Evolutionary conservation across 2,888 invertebrate genomes (phyloP), one percentile per base, ranked within the genome.

Genomic region (Eupithecia centaureata): DNA sequence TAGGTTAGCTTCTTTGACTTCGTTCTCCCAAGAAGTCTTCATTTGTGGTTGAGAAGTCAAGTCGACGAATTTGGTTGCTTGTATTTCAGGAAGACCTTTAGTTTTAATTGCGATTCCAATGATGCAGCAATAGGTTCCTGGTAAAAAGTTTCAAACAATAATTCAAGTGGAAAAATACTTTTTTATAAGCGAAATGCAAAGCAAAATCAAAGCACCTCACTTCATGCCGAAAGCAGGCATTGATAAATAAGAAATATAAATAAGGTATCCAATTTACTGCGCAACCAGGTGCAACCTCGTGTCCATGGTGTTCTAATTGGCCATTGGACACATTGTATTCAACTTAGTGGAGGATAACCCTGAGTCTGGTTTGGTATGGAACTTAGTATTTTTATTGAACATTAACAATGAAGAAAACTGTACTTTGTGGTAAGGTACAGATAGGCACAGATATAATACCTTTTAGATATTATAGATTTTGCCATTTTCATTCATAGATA

Each of bases 91-190:
- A 4, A 93, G 74, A 3, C 89, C 90, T 81, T 87, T 89, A 5
- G 89, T 87, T 75, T 86, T 91, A 1, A 88, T 73, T 30, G 87
- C 87, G 65, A 84, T 85, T 27, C 93, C 93, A 77, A 93, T 84
- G 62, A 93, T 86, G 68, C 92, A 93, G 79, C 92, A 93, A 71
- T 91, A 90, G 63, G 85, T 87, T 52, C 92, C 93, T 93, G 78
- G 33, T 76, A 79, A 74, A 22, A 51, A 18, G 27, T n/a, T n/a
- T n/a, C n/a, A 18, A 57, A 30, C 5, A 57, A 15, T 32, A 8
- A 52, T 52, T 47, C 3, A 47, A 52, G 27, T 27, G 27, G 51
- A 12, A 51, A 51, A n/a, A 38, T 38, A 38, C n/a, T 18, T 18
- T 42, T 18, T 22, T 47, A 22, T 22, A 4, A n/a, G 12, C n/a